Evolutionary conservation across 2,888 invertebrate species (phyloP), one percentile per base, ranked within the genome.

Genomic region (Sericinus montela): DNA sequence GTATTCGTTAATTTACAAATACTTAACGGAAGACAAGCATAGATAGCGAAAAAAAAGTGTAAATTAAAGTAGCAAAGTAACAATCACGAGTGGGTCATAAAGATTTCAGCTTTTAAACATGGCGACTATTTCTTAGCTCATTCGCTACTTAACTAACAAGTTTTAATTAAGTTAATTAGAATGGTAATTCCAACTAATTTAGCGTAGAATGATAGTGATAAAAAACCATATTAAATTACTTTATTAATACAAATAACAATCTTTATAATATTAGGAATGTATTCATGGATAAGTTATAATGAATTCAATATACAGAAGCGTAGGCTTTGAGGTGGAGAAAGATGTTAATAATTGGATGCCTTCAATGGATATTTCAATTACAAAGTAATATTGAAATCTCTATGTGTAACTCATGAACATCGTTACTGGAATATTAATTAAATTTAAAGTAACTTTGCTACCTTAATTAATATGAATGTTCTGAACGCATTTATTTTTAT

Each of bases 91-190:
- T 1, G 25, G 6, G 13, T n/a, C 14, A 14, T 42, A 48, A 29
- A 48, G 30, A 23, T 45, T 32, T 45, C 39, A 29, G 19, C 5
- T 36, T 48, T n/a, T 7, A 30, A 30, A 46, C 34, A 3, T 9
- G 15, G 6, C 16, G 14, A 9, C 8, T 9, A 7, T 28, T 14
- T 25, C 41, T 45, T 10, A 41, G 36, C 29, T 41, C 15, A 25
- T 36, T 34, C 19, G 25, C 23, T 30, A 19, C 30, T 29, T 37
- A 38, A 45, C 19, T 38, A 38, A n/a, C n/a, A 13, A 34, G 32
- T 19, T 39, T 34, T 35, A 49, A 44, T 49, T 34, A 44, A 34
- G 14, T 28, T 16, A 39, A 49, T 49, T 49, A 49, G 25, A 10
- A 44, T 14, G 2, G 34, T 39, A 28, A n/a, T n/a, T n/a, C 11